These are phyloP conservation scores for Drosophila bipectinata DNA, from an alignment of 1,140 invertebrate genomes.

Conservation along the genomic window DNA sequence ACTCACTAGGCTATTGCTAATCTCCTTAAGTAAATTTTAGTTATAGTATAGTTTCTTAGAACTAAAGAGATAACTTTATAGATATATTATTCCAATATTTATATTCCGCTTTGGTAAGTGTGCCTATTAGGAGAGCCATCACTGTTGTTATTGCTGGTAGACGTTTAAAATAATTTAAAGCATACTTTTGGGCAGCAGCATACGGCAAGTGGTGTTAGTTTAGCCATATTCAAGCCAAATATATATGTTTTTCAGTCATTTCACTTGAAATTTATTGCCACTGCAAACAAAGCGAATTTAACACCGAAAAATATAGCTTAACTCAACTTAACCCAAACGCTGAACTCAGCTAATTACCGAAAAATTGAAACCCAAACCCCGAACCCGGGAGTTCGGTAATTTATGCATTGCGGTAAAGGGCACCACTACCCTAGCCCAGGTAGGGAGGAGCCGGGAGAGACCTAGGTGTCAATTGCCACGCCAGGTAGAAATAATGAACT, in stretches of 20 bases:
- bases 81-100: background rate
- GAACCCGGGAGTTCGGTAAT: constrained; percentile 37
- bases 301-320: constrained; percentile 24
- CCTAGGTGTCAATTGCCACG: constrained; percentile 40
- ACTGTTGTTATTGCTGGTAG: background rate
- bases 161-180: background rate
- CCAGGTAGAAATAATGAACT: constrained; percentile 48
- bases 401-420: constrained; percentile 49
- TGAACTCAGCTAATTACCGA: constrained; percentile 65
- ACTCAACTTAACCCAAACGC: constrained; percentile 61
- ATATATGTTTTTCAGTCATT: background rate
- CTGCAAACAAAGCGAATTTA: constrained; percentile 15
- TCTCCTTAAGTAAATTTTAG: background rate
- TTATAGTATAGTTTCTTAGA: background rate
- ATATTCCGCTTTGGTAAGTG: background rate
- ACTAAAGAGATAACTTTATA: background rate
- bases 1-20: background rate
- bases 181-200: constrained; percentile 15
- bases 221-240: background rate
- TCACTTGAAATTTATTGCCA: constrained; percentile 17
- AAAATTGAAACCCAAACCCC: constrained; percentile 53
- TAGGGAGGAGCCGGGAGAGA: background rate
- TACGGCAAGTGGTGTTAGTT: background rate
- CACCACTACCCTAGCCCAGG: constrained; percentile 12
- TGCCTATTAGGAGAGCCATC: background rate